A percentile compares a stretch with the other conserved stretches of the same genome.
Evolutionary conservation across 2,113 vertebrate genomes (phyloP).

Genomic region (Pachycephala philippinensis): DNA sequence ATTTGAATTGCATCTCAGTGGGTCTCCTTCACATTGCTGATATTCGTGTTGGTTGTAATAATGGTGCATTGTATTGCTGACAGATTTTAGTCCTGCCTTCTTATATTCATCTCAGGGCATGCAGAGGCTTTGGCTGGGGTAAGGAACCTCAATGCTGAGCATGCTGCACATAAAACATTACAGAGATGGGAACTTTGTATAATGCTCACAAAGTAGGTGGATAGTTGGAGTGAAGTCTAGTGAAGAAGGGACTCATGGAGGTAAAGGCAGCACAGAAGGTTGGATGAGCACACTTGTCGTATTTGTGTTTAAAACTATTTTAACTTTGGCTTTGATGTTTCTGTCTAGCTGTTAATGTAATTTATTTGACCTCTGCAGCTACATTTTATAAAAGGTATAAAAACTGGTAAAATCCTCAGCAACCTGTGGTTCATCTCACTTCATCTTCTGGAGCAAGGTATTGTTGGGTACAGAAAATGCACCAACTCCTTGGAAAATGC

Average conservation of each 20-base stretch:
- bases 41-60: neutral
- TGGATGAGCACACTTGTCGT: rapidly evolving
- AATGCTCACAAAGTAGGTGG: neutral
- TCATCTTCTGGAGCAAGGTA: neutral
- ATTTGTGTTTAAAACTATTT: neutral
- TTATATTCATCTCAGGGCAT: neutral
- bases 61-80: neutral
- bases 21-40: neutral
- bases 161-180: neutral
- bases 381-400: neutral
- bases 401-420: neutral
- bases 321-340: neutral
- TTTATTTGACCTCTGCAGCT: neutral
- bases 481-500: neutral
- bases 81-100: neutral
- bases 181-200: neutral
- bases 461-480: neutral
- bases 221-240: neutral
- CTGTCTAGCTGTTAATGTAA: neutral
- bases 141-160: neutral
- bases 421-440: neutral
- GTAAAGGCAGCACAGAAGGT: neutral
- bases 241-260: neutral
- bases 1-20: neutral
- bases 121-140: neutral